Base-by-base conservation (phyloP, 2,113 vertebrate species). In the Gobiocypris rarus region DNA sequence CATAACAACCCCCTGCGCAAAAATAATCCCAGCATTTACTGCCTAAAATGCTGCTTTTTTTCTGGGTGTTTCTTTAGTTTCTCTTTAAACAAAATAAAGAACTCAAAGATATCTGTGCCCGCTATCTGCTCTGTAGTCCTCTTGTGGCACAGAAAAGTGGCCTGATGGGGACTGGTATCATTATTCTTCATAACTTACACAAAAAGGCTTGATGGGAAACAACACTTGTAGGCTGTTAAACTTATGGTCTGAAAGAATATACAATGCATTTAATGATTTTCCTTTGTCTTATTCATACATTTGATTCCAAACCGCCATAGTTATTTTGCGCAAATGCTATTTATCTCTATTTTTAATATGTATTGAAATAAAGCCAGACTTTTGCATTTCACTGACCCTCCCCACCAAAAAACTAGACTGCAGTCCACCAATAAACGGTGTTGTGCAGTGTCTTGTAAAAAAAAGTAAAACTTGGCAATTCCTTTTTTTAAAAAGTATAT, bases 141-240 rank as follows among this genome's bases (percentile, higher is more conserved):
- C 71, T 81, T 82, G 38, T 41, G 67, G 85, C 81, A 38, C 50
- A 86, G 73, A 76, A 15, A 41, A 73, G 13, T 31, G 65, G 22
- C 22, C 31, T 76, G 22, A 56, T 24, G 4, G 58, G 45, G 61
- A 52, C 41, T 22, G 4, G 19, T 38, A 19, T 50, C 45, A n/a
- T 76, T 63, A 45, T 11, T 78, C 54, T 24, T 45, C 34, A 45
- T 58, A 24, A 75, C 26, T 75, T 14, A 61, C 22, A 78, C 13
- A 78, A 61, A 78, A 59, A 76, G 34, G 11, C 6, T 41, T 59
- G 22, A 77, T 59, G 54, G 34, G 31, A 77, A 77, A 77, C 75
- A 59, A 10, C 69, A 45, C 41, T n/a, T 73, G 69, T 6, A n/a
- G 22, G 10, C 31, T 54, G 48, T 52, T 75, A 54, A 75, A 75